Evolutionary conservation across 2,797 vertebrate species (phyloP).

Genomic region (Syngnathus acus): DNA sequence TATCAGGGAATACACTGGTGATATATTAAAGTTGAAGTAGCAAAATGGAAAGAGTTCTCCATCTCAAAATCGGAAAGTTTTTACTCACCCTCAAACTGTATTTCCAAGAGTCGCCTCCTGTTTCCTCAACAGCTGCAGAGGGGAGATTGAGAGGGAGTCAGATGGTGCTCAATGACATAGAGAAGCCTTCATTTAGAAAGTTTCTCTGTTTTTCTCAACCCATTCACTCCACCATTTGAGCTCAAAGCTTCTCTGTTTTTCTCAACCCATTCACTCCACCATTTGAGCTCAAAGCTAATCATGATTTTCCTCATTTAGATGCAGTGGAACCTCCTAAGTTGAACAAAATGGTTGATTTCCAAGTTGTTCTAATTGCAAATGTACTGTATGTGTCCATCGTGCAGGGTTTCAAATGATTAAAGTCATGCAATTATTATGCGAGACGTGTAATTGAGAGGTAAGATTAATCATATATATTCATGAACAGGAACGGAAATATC

Average conservation of each 20-base stretch:
- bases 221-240: background rate
- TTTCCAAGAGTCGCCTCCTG: conserved; percentile 97
- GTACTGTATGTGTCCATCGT: background rate
- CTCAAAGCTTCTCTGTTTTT: background rate
- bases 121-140: conserved; percentile 86
- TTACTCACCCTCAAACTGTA: conserved; percentile 90
- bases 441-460: background rate
- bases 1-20: background rate
- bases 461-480: conserved; percentile 7
- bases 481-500: background rate
- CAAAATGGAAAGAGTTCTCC: background rate
- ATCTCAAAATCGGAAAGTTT: background rate
- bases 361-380: background rate
- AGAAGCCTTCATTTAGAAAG: background rate
- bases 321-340: background rate
- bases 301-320: too few species aligned
- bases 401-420: background rate
- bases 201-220: background rate
- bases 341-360: background rate
- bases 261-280: background rate
- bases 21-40: background rate
- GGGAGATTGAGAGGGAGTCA: conserved; percentile 2
- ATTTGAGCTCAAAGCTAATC: background rate
- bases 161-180: background rate
- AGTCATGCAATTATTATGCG: background rate